phyloP scores from a whole-genome alignment of 2,113 vertebrate genomes.

The Pteropus alecto region DNA sequence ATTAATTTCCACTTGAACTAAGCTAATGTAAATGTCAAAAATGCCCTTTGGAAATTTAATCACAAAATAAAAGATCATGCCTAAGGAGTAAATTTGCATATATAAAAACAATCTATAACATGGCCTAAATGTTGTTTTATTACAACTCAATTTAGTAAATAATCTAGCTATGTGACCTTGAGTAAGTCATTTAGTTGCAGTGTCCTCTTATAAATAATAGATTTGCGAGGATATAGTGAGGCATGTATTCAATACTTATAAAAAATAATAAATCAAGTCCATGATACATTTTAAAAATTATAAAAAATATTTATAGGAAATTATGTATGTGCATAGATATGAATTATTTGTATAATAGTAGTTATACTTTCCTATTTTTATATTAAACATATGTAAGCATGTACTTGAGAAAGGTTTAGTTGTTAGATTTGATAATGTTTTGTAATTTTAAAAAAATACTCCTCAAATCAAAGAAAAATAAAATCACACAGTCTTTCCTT shows the following conservation, averaged over 20 bases:
- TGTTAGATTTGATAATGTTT: not conserved
- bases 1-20: constrained; percentile 68
- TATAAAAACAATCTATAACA: constrained; percentile 19
- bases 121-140: not conserved
- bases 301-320: not conserved
- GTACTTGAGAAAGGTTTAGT: not conserved
- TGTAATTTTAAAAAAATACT: not conserved
- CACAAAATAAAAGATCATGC: constrained; percentile 61
- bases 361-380: not conserved
- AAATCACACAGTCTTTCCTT: not conserved
- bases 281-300: not conserved
- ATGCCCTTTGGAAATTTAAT: constrained; percentile 67
- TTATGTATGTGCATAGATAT: not conserved
- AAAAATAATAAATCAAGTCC: not conserved
- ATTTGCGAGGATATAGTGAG: not conserved
- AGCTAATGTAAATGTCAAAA: constrained; percentile 70
- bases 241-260: not conserved
- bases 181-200: not conserved
- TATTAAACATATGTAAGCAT: not conserved
- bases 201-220: not conserved
- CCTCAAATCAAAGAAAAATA: not conserved
- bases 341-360: not conserved
- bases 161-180: not conserved
- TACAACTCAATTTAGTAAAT: not conserved
- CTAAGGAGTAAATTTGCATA: constrained; percentile 53